Conservation (phyloP, 2,888 invertebrate species). For the Hirudinaria manillensis region DNA sequence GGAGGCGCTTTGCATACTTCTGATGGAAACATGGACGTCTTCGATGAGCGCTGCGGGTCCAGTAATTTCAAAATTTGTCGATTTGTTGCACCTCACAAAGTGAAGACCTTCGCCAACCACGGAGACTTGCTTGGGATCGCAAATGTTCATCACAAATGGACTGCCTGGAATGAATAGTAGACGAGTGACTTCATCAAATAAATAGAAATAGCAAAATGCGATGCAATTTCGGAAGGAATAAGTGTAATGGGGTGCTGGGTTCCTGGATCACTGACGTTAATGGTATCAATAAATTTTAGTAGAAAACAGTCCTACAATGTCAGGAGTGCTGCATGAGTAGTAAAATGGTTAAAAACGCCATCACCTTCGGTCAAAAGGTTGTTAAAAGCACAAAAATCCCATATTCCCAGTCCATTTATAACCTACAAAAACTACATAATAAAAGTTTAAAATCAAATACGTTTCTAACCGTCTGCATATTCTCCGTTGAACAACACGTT, state of each 20-base stretch:
- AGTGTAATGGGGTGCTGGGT: too few relatives aligned
- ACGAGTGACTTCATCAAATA: too few relatives aligned
- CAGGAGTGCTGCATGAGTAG: too few relatives aligned
- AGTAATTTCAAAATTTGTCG: slow-evolving; percentile 31
- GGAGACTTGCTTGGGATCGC: slow-evolving; percentile 27
- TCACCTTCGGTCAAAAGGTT: too few relatives aligned
- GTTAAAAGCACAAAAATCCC: too few relatives aligned
- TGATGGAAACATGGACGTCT: slow-evolving; percentile 32
- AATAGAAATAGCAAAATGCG: background rate
- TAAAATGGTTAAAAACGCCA: too few relatives aligned
- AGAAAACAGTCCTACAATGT: too few relatives aligned
- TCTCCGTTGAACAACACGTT: slow-evolving; percentile 31
- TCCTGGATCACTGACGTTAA: too few relatives aligned
- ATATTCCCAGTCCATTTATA: too few relatives aligned
- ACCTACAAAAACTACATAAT: too few relatives aligned
- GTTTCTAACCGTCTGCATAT: slow-evolving; percentile 16
- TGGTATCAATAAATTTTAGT: too few relatives aligned
- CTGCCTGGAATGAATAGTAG: slow-evolving; percentile 25
- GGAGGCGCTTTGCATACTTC: slow-evolving; percentile 10
- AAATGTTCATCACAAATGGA: slow-evolving; percentile 32
- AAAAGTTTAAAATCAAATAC: too few relatives aligned
- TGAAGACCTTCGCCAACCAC: slow-evolving; percentile 34
- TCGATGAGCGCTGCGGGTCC: slow-evolving; percentile 28
- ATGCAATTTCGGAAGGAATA: background rate
- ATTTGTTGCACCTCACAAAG: slow-evolving; percentile 31